Evolutionary conservation across 2,797 vertebrate species (phyloP).

Genomic region (Mormyrops boulengeri): DNA sequence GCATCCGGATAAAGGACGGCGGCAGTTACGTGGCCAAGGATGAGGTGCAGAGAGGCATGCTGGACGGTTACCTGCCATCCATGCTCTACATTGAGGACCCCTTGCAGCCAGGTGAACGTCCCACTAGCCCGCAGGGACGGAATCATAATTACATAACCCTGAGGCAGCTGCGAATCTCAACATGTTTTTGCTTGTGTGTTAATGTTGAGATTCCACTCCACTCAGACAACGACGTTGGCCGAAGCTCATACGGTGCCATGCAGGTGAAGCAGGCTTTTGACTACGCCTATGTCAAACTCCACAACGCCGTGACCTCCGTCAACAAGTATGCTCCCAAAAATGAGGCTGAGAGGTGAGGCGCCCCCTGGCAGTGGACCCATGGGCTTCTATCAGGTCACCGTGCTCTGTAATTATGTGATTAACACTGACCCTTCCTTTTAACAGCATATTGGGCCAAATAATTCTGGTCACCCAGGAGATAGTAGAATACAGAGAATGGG

Average conservation of each 20-base stretch:
- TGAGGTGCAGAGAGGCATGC: constrained; percentile 91
- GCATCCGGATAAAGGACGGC: constrained; percentile 95
- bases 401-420: not conserved
- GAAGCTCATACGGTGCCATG: constrained; percentile 97
- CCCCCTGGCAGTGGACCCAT: not conserved
- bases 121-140: not conserved
- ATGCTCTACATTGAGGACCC: constrained; percentile 98
- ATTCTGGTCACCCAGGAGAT: constrained; percentile 92
- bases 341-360: constrained; percentile 80
- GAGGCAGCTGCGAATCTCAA: not conserved
- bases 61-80: constrained; percentile 91
- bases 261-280: constrained; percentile 98
- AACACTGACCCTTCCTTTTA: not conserved
- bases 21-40: constrained; percentile 97
- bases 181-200: not conserved
- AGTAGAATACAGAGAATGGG: constrained; percentile 90
- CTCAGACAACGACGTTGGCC: constrained; percentile 88
- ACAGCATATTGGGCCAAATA: constrained; percentile 90
- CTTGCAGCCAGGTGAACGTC: constrained; percentile 80
- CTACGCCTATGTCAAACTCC: constrained; percentile 89
- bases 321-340: constrained; percentile 93
- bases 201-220: not conserved
- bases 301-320: constrained; percentile 88
- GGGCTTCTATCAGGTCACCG: not conserved
- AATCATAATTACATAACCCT: not conserved